These are phyloP conservation scores for Paramacrobiotus metropolitanus DNA, from an alignment of 1,140 invertebrate genomes.

Conservation along the genomic window DNA sequence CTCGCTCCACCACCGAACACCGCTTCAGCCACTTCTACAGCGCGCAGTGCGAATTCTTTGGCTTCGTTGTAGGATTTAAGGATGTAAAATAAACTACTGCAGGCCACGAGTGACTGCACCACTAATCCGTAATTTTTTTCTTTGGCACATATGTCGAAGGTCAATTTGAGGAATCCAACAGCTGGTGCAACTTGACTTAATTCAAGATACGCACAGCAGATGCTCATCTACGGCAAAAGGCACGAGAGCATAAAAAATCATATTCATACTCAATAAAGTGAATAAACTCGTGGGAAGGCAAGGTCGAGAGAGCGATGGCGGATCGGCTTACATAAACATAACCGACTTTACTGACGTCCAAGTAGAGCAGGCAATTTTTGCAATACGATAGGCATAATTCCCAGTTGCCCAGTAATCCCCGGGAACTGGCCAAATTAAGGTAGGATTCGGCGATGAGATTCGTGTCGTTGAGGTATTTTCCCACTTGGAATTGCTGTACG, in stretches of 20 bases:
- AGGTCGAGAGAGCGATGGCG: background rate
- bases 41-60: background rate
- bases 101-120: background rate
- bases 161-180: background rate
- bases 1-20: background rate
- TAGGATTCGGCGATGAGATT: background rate
- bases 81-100: background rate
- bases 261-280: no score
- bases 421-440: background rate
- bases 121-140: background rate
- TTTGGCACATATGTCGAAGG: background rate
- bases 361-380: background rate
- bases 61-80: slow-evolving; percentile 1
- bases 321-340: slow-evolving; percentile 3
- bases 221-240: background rate
- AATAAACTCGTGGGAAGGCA: background rate
- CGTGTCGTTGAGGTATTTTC: background rate
- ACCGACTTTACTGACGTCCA: background rate
- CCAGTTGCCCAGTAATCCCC: background rate
- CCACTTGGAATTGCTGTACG: background rate
- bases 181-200: background rate
- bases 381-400: background rate
- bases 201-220: background rate
- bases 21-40: background rate
- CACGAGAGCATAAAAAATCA: no score